These are phyloP conservation scores for Beaufortia kweichowensis DNA, from an alignment of 2,113 vertebrate genomes.

Conservation along the genomic window DNA sequence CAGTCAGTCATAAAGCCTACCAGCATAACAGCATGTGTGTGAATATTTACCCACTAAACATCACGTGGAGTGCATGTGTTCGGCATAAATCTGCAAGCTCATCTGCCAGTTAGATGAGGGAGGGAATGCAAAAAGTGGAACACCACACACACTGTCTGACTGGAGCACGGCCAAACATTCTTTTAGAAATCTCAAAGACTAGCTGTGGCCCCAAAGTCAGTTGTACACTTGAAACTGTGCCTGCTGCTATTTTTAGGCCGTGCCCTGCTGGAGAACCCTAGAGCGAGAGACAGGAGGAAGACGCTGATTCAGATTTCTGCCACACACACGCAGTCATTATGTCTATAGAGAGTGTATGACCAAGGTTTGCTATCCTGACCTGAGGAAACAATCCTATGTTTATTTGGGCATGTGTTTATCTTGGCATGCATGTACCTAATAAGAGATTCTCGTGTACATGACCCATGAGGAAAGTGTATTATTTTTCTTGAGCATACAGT, in stretches of 20 bases:
- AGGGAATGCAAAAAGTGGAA: constrained; percentile 51
- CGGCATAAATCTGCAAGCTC: constrained; percentile 78
- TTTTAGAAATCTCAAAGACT: constrained; percentile 90
- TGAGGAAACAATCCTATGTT: constrained; percentile 6
- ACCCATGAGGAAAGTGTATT: constrained; percentile 4
- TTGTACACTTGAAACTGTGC: constrained; percentile 93
- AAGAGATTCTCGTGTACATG: constrained; percentile 18
- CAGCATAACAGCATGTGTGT: constrained; percentile 22
- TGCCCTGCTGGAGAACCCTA: constrained; percentile 94
- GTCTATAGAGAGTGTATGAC: constrained; percentile 11
- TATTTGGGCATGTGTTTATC: constrained; percentile 20
- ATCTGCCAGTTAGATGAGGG: constrained; percentile 92
- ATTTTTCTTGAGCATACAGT: constrained; percentile 18
- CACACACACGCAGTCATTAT: constrained; percentile 10
- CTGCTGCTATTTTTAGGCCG: constrained; percentile 93
- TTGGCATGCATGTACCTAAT: neutral
- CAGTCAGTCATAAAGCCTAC: constrained; percentile 51
- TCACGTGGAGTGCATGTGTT: constrained; percentile 92
- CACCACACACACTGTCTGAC: constrained; percentile 65
- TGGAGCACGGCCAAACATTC: constrained; percentile 92
- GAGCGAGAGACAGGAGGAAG: constrained; percentile 80
- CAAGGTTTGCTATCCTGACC: constrained; percentile 13
- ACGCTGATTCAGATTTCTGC: constrained; percentile 65
- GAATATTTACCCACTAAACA: constrained; percentile 67
- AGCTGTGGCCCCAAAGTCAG: constrained; percentile 89